These are phyloP conservation scores for Cheilosia pagana DNA, from an alignment of 2,888 invertebrate genomes.

Conservation along the genomic window DNA sequence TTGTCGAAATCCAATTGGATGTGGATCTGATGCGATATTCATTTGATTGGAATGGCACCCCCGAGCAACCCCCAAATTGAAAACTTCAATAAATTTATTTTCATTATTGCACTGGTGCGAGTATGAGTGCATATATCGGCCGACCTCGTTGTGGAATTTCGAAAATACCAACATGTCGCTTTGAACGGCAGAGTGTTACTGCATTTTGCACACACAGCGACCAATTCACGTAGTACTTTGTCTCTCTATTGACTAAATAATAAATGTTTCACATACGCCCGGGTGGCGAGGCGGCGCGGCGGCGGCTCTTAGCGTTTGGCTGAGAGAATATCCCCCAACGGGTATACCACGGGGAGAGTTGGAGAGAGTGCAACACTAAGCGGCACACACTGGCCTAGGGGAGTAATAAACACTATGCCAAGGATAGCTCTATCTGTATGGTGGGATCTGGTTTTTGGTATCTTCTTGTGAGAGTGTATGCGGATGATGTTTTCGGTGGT, in stretches of 20 bases:
- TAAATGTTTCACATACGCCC: constrained; percentile 67
- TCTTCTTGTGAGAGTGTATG: constrained; percentile 19
- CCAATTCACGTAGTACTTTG: constrained; percentile 63
- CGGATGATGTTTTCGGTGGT: constrained; percentile 45
- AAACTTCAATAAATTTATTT: constrained; percentile 43
- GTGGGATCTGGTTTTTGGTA: constrained; percentile 31
- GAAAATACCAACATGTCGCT: constrained; percentile 13
- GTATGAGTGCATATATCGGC: constrained; percentile 6
- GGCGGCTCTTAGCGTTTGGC: constrained; percentile 19
- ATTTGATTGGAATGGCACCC: constrained; percentile 37
- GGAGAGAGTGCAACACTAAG: constrained; percentile 5
- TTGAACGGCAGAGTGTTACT: constrained; percentile 43
- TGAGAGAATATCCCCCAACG: constrained; percentile 35
- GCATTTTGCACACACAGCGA: constrained; percentile 61
- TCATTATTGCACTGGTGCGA: neutral
- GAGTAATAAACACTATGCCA: constrained; percentile 60
- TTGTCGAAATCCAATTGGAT: constrained; percentile 52
- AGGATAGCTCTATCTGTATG: constrained; percentile 12
- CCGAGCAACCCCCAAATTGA: constrained; percentile 1
- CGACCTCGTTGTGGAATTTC: constrained; percentile 21
- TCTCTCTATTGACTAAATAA: constrained; percentile 68
- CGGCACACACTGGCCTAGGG: constrained; percentile 35
- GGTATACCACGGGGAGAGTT: constrained; percentile 8
- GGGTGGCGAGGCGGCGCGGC: constrained; percentile 7
- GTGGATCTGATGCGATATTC: constrained; percentile 53